Base-by-base conservation (phyloP, 1,140 invertebrate genomes). In the Rhopalosiphum padi region DNA sequence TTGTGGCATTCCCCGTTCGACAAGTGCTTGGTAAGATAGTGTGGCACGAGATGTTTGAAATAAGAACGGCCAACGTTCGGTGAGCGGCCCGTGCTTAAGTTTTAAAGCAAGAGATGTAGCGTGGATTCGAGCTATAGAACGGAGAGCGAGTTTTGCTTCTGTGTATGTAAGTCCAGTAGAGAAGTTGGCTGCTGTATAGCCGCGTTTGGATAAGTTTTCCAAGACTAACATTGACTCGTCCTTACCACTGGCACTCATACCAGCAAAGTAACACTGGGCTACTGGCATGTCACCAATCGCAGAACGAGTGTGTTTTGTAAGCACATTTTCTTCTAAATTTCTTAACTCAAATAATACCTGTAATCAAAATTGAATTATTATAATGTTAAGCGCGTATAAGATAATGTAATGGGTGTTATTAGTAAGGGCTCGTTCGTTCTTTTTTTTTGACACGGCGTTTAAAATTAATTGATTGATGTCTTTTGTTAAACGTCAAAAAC, bases 11-110 rank as follows among this genome's bases (percentile, higher is more conserved):
- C 97, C 97, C 89, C 97, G 96, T 94, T 97, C 96, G 0, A 97
- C 96, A 22, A 97, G 95, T 94, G 97, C 97, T 90, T 97, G 97
- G 94, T 97, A 98, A 3, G 97, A 97, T 94, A 97, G 97, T 0
- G 97, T 97, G 0, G 97, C 97, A 94, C 96, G 95, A 6, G 97
- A 96, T 21, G 97, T 97, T 94, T 97, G 97, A 94, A 98, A 97
- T 11, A 98, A 96, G 94, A 97, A 98, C 23, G 96, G 95, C 94
- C 97, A 97, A 93, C 96, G 96, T 94, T 97, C 96, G 25, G 97
- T 96, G 3, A 97, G 95, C 0, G 96, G 95, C 5, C 86, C 82
- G 15, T 96, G 96, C 91, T 97, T 96, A 6, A 97, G 95, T 90
- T 97, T 97, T 82, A 97, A 95, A 0, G 96, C 96, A 2, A 97